Conservation (phyloP, 2,113 vertebrate genomes). For the Reinhardtius hippoglossoides region DNA sequence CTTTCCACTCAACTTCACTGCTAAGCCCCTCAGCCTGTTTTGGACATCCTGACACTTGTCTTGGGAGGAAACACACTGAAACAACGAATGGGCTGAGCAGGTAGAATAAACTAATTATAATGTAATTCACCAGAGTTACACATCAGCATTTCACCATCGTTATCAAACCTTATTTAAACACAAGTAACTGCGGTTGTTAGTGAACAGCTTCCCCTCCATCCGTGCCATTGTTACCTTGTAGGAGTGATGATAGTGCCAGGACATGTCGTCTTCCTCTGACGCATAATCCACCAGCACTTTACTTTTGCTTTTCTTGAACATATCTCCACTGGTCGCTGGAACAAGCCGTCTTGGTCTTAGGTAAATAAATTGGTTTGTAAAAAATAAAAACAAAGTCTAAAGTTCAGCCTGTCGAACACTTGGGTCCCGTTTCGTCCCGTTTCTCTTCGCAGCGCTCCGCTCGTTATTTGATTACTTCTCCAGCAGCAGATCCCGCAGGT, state of each 20-base stretch:
- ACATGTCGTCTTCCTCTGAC: slow-evolving; percentile 85
- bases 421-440: neutral
- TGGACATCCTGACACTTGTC: neutral
- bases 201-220: neutral
- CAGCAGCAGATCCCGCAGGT: slow-evolving; percentile 19
- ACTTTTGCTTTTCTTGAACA: slow-evolving; percentile 85
- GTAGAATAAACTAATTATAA: no score
- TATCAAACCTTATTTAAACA: no score
- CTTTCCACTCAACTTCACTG: neutral
- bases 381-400: neutral
- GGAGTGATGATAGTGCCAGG: slow-evolving; percentile 82
- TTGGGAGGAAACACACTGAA: neutral
- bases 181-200: neutral
- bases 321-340: slow-evolving; percentile 48
- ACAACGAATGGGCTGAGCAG: neutral
- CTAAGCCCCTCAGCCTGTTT: neutral
- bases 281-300: slow-evolving; percentile 84
- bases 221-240: slow-evolving; percentile 79
- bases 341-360: slow-evolving; percentile 7
- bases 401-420: neutral
- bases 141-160: no score
- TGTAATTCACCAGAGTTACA: no score
- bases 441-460: slow-evolving; percentile 32
- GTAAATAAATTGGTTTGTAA: neutral
- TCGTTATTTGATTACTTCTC: slow-evolving; percentile 12